Percentiles rank a stretch among this genome's conserved stretches.
phyloP scores from a whole-genome alignment of 1,140 invertebrate genomes.

The Pseudachorutes palmiensis region DNA sequence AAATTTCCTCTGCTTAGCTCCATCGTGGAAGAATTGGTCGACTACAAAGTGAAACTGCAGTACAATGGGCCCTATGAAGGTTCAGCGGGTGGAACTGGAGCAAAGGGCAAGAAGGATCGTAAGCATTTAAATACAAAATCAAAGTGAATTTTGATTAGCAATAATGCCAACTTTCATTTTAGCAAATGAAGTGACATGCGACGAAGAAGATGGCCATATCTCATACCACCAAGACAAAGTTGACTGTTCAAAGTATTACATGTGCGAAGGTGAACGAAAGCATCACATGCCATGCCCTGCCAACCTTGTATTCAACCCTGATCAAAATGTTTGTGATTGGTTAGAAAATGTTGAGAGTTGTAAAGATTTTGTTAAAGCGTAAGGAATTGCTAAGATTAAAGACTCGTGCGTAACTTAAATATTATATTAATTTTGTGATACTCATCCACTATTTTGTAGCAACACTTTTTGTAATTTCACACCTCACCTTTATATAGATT shows the following conservation, averaged over 20 bases:
- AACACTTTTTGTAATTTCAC: neutral
- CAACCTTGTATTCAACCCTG: constrained; percentile 87
- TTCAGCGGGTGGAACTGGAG: constrained; percentile 47
- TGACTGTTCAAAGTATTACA: constrained; percentile 88
- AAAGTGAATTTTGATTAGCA: constrained; percentile 6
- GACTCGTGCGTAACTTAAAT: neutral
- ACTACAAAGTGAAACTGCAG: constrained; percentile 73
- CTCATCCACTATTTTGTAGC: no score
- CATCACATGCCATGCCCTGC: constrained; percentile 49
- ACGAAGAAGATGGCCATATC: constrained; percentile 87
- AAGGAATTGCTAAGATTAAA: neutral
- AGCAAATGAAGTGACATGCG: constrained; percentile 81
- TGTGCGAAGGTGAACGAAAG: constrained; percentile 78
- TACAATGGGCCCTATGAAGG: constrained; percentile 79
- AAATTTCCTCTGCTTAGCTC: constrained; percentile 83
- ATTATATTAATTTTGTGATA: neutral
- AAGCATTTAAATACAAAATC: constrained; percentile 47
- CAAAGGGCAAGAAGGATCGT: constrained; percentile 53
- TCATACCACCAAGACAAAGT: constrained; percentile 82
- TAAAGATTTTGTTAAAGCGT: constrained; percentile 33
- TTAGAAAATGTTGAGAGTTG: constrained; percentile 88
- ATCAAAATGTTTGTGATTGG: constrained; percentile 93
- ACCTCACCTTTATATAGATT: neutral
- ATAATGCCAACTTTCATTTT: constrained; percentile 36
- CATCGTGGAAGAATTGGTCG: constrained; percentile 73